Evolutionary conservation across 1,140 invertebrate species (phyloP).

Genomic region (Heliconius himera): DNA sequence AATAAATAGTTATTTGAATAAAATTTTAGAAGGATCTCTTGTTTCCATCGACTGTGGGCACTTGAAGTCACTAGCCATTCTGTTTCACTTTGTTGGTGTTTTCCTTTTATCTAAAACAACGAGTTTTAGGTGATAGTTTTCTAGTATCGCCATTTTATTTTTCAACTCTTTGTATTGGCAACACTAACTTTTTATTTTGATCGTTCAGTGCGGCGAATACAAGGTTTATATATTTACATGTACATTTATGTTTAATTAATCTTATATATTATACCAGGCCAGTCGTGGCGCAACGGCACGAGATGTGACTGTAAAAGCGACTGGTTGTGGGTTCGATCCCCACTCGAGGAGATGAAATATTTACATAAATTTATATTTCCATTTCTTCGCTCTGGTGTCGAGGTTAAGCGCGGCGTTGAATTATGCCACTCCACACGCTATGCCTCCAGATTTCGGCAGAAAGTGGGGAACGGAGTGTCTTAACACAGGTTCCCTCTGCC

Average conservation of each 20-base stretch:
- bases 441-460: too few species aligned
- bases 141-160: not conserved
- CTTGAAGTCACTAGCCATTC: not conserved
- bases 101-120: conserved; percentile 8
- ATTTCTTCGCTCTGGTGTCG: too few species aligned
- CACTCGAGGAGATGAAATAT: too few species aligned
- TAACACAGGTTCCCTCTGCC: too few species aligned
- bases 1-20: too few species aligned
- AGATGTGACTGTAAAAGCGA: too few species aligned
- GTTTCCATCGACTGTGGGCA: not conserved
- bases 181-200: not conserved
- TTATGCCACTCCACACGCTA: too few species aligned
- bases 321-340: too few species aligned
- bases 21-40: not conserved
- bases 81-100: not conserved
- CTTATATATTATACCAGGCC: not conserved
- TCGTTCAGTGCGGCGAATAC: not conserved
- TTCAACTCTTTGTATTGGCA: not conserved
- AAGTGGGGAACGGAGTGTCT: too few species aligned
- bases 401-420: too few species aligned
- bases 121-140: not conserved
- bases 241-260: not conserved
- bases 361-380: too few species aligned
- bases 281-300: too few species aligned
- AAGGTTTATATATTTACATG: not conserved